phyloP scores from a whole-genome alignment of 2,888 invertebrate genomes.

The Drosophila diplacantha region DNA sequence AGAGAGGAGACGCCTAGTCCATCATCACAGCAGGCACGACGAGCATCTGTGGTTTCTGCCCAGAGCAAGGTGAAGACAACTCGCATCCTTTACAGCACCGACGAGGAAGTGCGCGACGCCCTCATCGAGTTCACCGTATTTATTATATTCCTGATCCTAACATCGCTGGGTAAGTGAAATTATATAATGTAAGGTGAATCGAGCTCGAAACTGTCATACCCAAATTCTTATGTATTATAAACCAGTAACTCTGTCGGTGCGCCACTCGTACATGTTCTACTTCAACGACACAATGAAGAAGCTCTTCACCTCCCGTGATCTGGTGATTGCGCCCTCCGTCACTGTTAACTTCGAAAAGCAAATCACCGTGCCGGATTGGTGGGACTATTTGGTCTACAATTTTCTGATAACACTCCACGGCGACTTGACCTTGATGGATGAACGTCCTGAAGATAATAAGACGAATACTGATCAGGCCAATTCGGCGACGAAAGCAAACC shows the following conservation, averaged over 20 bases:
- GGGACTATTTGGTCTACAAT: slow-evolving; percentile 55
- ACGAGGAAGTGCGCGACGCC: slow-evolving; percentile 65
- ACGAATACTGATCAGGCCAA: not conserved
- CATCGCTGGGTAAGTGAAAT: slow-evolving; percentile 52
- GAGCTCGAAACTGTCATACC: no score
- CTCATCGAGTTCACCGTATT: slow-evolving; percentile 58
- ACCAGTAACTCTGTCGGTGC: slow-evolving; percentile 57
- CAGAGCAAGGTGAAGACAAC: slow-evolving; percentile 20
- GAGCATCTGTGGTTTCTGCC: fast-evolving
- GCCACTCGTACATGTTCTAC: slow-evolving; percentile 61
- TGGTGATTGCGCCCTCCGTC: slow-evolving; percentile 42
- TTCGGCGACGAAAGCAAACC: no score
- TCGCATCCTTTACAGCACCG: slow-evolving; percentile 52
- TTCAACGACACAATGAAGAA: slow-evolving; percentile 57
- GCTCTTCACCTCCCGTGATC: slow-evolving; percentile 49
- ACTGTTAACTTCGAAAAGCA: slow-evolving; percentile 54
- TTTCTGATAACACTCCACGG: slow-evolving; percentile 57
- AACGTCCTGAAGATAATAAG: not conserved
- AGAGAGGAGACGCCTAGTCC: not conserved
- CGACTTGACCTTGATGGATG: slow-evolving; percentile 27
- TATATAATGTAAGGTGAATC: not conserved
- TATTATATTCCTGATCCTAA: slow-evolving; percentile 57
- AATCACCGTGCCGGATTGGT: slow-evolving; percentile 61
- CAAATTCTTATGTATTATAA: not conserved
- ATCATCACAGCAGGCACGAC: no score